phyloP scores from a whole-genome alignment of 2,113 vertebrate genomes.

The Apistogramma diplotaenia region DNA sequence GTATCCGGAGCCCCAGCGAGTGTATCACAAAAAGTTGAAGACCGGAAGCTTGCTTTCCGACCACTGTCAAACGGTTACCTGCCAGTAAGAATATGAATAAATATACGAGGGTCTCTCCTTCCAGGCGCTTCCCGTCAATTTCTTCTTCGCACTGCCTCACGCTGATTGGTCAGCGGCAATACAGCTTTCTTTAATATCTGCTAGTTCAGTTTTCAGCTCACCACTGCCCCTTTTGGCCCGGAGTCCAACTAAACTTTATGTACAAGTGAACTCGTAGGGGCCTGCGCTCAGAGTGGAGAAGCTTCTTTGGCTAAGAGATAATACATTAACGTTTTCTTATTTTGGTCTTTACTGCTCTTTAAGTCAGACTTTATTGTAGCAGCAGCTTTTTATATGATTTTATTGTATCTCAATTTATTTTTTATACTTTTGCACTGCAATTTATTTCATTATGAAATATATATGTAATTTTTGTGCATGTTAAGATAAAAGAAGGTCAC shows the following conservation, averaged over 20 bases:
- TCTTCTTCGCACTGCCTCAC: not conserved
- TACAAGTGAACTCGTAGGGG: too few species aligned
- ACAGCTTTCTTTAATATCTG: not conserved
- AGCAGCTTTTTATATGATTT: too few species aligned
- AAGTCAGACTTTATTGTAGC: too few species aligned
- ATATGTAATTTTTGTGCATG: not conserved
- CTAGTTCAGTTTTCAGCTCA: rapidly evolving
- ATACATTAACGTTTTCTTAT: not conserved
- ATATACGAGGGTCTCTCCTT: not conserved
- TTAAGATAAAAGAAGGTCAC: not conserved
- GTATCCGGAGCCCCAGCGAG: not conserved
- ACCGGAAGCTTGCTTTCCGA: not conserved
- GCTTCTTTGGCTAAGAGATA: too few species aligned
- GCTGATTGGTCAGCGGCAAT: not conserved
- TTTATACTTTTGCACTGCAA: not conserved
- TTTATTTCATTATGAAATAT: too few species aligned
- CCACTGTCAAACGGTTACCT: not conserved
- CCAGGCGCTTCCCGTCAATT: not conserved
- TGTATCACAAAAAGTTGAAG: not conserved
- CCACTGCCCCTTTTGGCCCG: not conserved
- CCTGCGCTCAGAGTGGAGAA: too few species aligned
- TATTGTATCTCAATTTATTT: not conserved
- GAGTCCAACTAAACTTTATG: not conserved
- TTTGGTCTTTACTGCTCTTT: not conserved
- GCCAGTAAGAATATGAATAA: not conserved